Percentiles rank a stretch among this genome's conserved stretches.
Conservation (phyloP, 2,113 vertebrate genomes). For the Etheostoma spectabile region DNA sequence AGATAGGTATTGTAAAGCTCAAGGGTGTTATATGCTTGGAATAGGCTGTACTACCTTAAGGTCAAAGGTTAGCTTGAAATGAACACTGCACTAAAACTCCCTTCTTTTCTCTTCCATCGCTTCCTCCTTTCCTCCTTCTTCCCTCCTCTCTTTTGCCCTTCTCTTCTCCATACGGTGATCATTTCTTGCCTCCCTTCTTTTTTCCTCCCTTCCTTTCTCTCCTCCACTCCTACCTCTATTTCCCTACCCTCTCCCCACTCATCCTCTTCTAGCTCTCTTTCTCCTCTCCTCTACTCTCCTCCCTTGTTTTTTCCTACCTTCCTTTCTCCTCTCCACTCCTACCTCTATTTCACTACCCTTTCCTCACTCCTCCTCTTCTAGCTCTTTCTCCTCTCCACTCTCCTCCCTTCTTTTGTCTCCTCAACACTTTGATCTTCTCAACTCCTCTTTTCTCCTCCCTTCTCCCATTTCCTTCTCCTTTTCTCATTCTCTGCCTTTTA, state of each 20-base stretch:
- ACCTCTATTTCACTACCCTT: background rate
- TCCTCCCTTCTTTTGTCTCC: background rate
- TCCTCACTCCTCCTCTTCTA: background rate
- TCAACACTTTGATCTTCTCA: background rate
- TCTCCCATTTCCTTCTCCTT: background rate
- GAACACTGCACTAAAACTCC: background rate
- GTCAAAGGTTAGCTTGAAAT: slow-evolving; percentile 7
- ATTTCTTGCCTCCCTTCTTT: too few species aligned
- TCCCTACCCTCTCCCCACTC: too few species aligned
- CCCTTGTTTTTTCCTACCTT: background rate
- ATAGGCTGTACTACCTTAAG: too few species aligned
- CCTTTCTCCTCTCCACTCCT: background rate
- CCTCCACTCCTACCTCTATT: too few species aligned
- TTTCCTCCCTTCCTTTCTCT: too few species aligned
- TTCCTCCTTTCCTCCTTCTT: too few species aligned
- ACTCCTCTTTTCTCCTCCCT: background rate
- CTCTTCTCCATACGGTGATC: too few species aligned
- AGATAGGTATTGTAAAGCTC: too few species aligned
- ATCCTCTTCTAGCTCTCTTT: too few species aligned
- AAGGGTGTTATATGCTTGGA: too few species aligned
- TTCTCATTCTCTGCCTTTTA: background rate
- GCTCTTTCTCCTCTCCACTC: background rate
- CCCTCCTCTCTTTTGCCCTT: background rate
- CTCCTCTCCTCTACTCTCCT: too few species aligned
- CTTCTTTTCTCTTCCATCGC: too few species aligned